Evolutionary conservation across 2,888 invertebrate species (phyloP), one percentile per base, ranked within the genome.

Genomic region (Pachliopta kotzebuea): DNA sequence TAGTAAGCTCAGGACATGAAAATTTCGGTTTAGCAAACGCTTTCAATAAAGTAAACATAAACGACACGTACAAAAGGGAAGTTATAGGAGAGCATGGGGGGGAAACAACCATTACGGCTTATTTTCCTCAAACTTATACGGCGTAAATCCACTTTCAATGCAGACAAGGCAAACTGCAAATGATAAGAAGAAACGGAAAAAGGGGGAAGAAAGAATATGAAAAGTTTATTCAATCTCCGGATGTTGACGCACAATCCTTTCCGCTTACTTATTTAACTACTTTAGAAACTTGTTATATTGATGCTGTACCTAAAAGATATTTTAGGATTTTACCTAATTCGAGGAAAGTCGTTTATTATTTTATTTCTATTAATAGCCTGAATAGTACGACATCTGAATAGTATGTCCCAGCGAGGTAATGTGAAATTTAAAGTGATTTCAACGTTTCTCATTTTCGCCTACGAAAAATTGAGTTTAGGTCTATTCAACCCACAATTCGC

Each of bases 381-480:
- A 6, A 26, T 26, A 4, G 6, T 45, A 45, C 18, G 18, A 45
- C 14, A 37, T 1, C 37, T 37, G 17, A 14, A 37, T 3, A 37
- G 37, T 45, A 45, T n/a, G 7, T 45, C n/a, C 4, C 42, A 2
- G 42, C 42, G 0, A 42, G 4, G 63, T 69, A 68, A 69, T 68
- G 67, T 60, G 63, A 57, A 70, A 70, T 69, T 66, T 63, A 62
- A 69, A 70, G 69, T 68, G 60, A 70, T 74, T 74, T 64, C 66
- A 66, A 66, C 45, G 75, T 75, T 84, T 84, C 86, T 84, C 83
- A 85, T 87, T 86, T 85, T 81, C 77, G 71, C 76, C 72, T 72
- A 72, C 77, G 78, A 76, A 80, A 76, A 87, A 87, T 87, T 79
- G 79, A 87, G 81, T 87, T 87, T 85, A 76, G 76, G 77, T 80